Evolutionary conservation across 2,797 vertebrate species (phyloP).

Genomic region (Heliangelus exortis): DNA sequence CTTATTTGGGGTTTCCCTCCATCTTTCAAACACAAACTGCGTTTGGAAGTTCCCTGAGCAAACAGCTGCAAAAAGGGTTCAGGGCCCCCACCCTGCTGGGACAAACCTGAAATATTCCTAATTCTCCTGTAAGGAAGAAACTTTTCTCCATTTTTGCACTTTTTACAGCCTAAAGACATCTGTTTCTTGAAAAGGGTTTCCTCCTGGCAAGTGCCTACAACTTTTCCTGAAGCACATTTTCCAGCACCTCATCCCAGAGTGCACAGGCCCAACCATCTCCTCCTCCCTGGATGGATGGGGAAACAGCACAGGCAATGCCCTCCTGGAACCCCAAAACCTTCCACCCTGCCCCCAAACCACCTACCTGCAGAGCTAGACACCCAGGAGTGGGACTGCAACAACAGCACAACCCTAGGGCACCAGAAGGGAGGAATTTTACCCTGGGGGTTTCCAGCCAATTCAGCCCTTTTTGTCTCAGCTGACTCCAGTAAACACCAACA

Average conservation of each 20-base stretch:
- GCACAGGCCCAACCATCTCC: too few species aligned
- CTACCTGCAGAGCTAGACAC: background rate
- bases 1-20: background rate
- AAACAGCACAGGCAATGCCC: rapidly evolving
- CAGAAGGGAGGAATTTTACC: background rate
- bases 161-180: rapidly evolving
- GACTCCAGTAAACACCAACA: background rate
- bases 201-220: rapidly evolving
- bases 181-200: background rate
- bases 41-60: background rate
- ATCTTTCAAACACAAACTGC: rapidly evolving
- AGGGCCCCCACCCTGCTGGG: rapidly evolving
- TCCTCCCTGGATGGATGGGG: rapidly evolving
- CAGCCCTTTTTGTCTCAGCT: background rate
- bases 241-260: rapidly evolving
- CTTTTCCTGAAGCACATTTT: background rate
- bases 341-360: background rate
- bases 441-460: background rate
- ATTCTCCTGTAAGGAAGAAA: background rate
- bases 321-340: background rate
- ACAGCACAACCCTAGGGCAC: rapidly evolving
- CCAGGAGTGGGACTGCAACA: rapidly evolving
- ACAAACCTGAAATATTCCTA: background rate
- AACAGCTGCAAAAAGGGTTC: background rate
- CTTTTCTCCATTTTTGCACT: background rate